Base-by-base conservation (phyloP, 2,797 vertebrate species). In the Menidia menidia region DNA sequence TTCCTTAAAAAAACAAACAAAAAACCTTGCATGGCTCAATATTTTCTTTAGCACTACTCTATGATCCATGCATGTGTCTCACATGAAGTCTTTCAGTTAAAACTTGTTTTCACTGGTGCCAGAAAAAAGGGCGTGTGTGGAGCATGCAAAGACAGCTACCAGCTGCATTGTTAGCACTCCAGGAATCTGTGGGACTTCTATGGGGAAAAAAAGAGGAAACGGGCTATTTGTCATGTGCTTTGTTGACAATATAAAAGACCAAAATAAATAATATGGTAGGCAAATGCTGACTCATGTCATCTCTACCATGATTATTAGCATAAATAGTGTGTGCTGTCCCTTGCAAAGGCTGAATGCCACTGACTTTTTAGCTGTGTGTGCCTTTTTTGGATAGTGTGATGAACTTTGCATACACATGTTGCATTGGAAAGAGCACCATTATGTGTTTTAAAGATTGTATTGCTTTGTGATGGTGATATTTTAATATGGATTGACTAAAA, bases 141-240 rank as follows among this genome's bases (percentile, higher is more conserved):
- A 53, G 64, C n/a, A 42, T 56, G 64, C 60, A 32, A 61, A 80
- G 62, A 13, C 39, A 31, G 25, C 48, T 25, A 59, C 19, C 43
- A 31, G 31, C n/a, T 55, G 59, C 61, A 64, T 56, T 60, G 13
- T 82, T 77, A 63, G 4, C 58, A n/a, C 47, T 74, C 13, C 13
- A 45, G 43, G 61, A 75, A 59, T 72, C 18, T 52, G 11, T 30
- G 15, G 13, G 19, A 4, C 4, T 13, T 6, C 25, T 52, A 25
- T 31, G 33, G 56, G 42, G 25, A 25, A 25, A 68, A 65, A 39
- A 69, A 9, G n/a, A 47, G 52, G 4, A 62, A 62, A 61, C 41
- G 39, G 48, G 18, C 54, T 33, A 19, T 13, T 25, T 48, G n/a
- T 60, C 55, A 62, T 60, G 6, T 54, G 60, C 18, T 48, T 59